Evolutionary conservation across 2,888 invertebrate genomes (phyloP).

Genomic region (Pollenia griseotomentosa): DNA sequence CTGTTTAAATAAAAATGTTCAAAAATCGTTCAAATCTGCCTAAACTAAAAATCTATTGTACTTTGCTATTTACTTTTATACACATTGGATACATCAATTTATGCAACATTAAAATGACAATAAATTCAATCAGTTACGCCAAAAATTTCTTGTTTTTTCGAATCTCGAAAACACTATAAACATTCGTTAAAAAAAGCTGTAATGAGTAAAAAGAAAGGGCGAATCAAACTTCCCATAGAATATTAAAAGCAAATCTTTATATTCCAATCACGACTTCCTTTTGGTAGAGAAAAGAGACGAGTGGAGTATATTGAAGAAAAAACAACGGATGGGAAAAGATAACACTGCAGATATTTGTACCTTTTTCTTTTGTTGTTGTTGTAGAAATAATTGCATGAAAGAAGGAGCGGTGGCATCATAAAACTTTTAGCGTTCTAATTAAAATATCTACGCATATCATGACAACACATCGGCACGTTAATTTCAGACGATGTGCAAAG

Average conservation of each 20-base stretch:
- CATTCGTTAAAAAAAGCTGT: constrained; percentile 25
- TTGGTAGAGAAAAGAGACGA: constrained; percentile 50
- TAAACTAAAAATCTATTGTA: background rate
- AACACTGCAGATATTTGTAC: constrained; percentile 15
- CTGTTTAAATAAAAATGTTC: too few relatives aligned
- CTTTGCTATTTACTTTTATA: background rate
- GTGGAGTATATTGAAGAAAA: background rate
- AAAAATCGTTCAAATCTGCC: too few relatives aligned
- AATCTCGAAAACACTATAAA: constrained; percentile 9
- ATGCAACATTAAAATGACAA: constrained; percentile 36
- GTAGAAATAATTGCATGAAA: background rate
- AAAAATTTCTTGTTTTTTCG: constrained; percentile 16
- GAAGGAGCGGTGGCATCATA: constrained; percentile 38
- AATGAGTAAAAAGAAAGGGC: background rate
- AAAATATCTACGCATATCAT: constrained; percentile 69
- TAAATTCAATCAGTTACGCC: constrained; percentile 48
- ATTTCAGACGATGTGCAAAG: constrained; percentile 63
- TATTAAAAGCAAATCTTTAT: constrained; percentile 41
- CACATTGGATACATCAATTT: background rate
- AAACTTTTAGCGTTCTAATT: constrained; percentile 70
- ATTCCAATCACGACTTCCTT: constrained; percentile 71
- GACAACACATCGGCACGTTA: constrained; percentile 67
- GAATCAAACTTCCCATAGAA: constrained; percentile 29
- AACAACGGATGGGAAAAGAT: constrained; percentile 13
- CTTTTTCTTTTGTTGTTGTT: background rate